Conservation (phyloP, 2,888 invertebrate species). For the Pseudococcus viburni region DNA sequence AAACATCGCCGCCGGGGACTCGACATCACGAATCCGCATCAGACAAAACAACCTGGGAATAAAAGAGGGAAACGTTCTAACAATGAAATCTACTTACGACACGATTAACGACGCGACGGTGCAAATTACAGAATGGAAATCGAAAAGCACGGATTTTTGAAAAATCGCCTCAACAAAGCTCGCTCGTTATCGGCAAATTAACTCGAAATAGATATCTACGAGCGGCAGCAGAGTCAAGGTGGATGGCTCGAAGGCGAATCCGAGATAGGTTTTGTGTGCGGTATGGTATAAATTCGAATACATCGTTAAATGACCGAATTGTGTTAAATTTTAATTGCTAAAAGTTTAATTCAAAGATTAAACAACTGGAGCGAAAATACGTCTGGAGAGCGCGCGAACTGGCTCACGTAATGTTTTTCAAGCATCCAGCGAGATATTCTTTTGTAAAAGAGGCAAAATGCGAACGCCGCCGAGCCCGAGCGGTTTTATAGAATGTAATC, state of each 20-base stretch:
- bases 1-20: too few relatives aligned
- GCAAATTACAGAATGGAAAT: too few relatives aligned
- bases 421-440: constrained; percentile 42
- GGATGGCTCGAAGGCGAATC: not conserved
- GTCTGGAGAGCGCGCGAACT: constrained; percentile 16
- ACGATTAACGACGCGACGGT: too few relatives aligned
- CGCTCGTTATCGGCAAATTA: too few relatives aligned
- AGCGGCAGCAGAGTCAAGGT: not conserved
- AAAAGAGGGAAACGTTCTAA: too few relatives aligned
- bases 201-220: not conserved
- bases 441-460: constrained; percentile 32
- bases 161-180: too few relatives aligned
- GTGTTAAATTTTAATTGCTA: constrained; percentile 49
- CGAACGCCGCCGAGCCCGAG: not conserved
- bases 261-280: not conserved
- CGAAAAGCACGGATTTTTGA: too few relatives aligned
- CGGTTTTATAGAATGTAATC: constrained; percentile 52
- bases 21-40: too few relatives aligned
- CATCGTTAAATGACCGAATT: constrained; percentile 23
- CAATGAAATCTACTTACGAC: too few relatives aligned
- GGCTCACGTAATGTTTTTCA: constrained; percentile 30
- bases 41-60: too few relatives aligned
- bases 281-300: not conserved
- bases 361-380: constrained; percentile 41
- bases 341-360: constrained; percentile 49